Evolutionary conservation across 2,797 vertebrate genomes (phyloP).

Genomic region (Antennarius maculatus): DNA sequence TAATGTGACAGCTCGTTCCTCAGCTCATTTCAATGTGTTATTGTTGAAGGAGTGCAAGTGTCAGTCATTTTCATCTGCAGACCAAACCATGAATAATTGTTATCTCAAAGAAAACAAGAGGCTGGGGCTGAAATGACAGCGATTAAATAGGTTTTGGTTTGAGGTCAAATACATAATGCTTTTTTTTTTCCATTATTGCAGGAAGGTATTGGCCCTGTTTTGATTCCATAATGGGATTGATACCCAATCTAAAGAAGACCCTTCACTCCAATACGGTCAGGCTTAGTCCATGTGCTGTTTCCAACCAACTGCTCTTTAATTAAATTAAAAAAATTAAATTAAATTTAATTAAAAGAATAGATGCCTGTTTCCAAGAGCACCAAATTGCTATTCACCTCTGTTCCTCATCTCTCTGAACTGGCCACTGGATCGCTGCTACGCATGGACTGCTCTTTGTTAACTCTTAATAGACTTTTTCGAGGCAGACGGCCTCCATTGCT

Average conservation of each 20-base stretch:
- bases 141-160: constrained; percentile 57
- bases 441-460: constrained; percentile 66
- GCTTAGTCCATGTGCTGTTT: constrained; percentile 20
- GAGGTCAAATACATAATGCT: constrained; percentile 48
- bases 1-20: constrained; percentile 69
- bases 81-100: constrained; percentile 67
- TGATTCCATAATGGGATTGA: constrained; percentile 16
- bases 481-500: constrained; percentile 53
- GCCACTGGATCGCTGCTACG: constrained; percentile 39
- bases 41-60: constrained; percentile 64
- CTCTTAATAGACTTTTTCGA: constrained; percentile 68
- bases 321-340: constrained; percentile 39
- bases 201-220: constrained; percentile 25
- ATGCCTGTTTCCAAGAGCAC: constrained; percentile 39
- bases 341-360: constrained; percentile 45
- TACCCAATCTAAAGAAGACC: constrained; percentile 7
- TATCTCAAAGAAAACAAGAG: constrained; percentile 60
- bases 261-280: constrained; percentile 8
- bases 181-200: constrained; percentile 18
- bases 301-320: constrained; percentile 45
- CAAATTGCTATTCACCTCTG: constrained; percentile 61
- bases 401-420: constrained; percentile 51
- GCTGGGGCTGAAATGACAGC: constrained; percentile 47
- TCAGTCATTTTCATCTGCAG: constrained; percentile 65
- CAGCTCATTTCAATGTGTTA: constrained; percentile 63